Evolutionary conservation across 2,888 invertebrate genomes (phyloP).

Genomic region (Oxyscelio sp.): DNA sequence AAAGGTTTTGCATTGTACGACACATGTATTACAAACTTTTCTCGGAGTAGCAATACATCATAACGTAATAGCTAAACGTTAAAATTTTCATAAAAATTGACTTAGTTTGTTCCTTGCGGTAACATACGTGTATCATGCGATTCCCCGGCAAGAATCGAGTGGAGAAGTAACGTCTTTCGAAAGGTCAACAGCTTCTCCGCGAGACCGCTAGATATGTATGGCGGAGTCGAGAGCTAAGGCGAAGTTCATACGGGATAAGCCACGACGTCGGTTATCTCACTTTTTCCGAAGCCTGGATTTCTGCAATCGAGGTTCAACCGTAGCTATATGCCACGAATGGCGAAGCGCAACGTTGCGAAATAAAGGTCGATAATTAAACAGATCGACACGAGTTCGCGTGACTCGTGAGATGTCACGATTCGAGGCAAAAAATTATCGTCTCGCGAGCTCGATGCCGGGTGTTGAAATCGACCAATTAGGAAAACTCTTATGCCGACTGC

Average conservation of each 20-base stretch:
- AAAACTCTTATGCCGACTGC: too few relatives aligned
- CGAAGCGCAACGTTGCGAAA: constrained; percentile 74
- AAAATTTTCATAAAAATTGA: constrained; percentile 56
- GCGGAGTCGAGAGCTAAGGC: constrained; percentile 66
- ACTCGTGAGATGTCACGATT: constrained; percentile 74
- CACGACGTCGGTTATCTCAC: constrained; percentile 72
- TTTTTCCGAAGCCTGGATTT: constrained; percentile 75
- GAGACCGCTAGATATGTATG: constrained; percentile 74
- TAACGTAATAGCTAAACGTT: not conserved
- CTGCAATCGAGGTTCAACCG: constrained; percentile 70
- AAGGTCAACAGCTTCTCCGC: constrained; percentile 76
- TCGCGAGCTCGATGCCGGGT: constrained; percentile 45
- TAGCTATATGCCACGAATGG: constrained; percentile 61
- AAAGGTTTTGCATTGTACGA: not conserved
- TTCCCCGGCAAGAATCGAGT: constrained; percentile 51
- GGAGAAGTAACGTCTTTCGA: constrained; percentile 71
- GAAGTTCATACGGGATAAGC: constrained; percentile 75
- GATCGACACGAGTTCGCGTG: constrained; percentile 73
- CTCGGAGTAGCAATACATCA: not conserved
- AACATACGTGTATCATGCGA: constrained; percentile 51
- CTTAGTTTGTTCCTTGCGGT: constrained; percentile 53
- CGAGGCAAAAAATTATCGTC: constrained; percentile 66
- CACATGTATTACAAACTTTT: not conserved
- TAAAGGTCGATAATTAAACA: constrained; percentile 73
- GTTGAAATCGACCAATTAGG: too few relatives aligned